Evolutionary conservation across 1,140 invertebrate genomes (phyloP).

Genomic region (Oscheius sp.): DNA sequence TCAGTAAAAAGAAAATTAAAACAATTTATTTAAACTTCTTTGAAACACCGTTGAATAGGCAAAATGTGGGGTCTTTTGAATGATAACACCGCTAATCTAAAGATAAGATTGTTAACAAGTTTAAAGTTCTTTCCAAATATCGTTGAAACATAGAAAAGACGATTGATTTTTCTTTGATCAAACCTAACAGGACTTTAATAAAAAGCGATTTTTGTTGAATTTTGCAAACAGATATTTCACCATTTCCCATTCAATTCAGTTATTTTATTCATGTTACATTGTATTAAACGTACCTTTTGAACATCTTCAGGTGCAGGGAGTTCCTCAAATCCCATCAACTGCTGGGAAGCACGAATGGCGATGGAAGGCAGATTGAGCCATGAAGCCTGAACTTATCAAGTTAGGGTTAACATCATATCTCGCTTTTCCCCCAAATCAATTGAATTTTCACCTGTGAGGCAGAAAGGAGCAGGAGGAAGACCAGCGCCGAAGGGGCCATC

Average conservation of each 20-base stretch:
- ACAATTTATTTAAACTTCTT: too few relatives aligned
- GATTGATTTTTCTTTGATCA: too few relatives aligned
- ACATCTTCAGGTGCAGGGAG: neutral
- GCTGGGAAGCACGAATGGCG: neutral
- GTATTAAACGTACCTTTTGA: neutral
- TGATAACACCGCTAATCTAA: too few relatives aligned
- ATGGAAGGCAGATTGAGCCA: conserved; percentile 11
- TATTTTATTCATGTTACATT: neutral
- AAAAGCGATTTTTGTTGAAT: neutral
- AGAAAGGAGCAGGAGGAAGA: neutral
- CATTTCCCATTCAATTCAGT: neutral
- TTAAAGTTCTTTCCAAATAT: too few relatives aligned
- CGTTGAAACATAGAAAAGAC: too few relatives aligned
- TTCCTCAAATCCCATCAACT: neutral
- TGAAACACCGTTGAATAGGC: too few relatives aligned
- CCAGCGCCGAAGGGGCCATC: neutral
- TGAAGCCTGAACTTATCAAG: neutral
- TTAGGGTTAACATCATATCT: neutral
- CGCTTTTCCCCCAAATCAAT: too few relatives aligned
- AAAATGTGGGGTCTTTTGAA: too few relatives aligned
- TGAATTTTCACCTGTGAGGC: neutral
- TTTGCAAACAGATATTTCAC: neutral
- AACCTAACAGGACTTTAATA: too few relatives aligned
- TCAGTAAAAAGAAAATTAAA: too few relatives aligned
- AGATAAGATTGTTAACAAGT: too few relatives aligned